Base-by-base conservation (phyloP, 1,140 invertebrate genomes). In the Ooceraea biroi region DNA sequence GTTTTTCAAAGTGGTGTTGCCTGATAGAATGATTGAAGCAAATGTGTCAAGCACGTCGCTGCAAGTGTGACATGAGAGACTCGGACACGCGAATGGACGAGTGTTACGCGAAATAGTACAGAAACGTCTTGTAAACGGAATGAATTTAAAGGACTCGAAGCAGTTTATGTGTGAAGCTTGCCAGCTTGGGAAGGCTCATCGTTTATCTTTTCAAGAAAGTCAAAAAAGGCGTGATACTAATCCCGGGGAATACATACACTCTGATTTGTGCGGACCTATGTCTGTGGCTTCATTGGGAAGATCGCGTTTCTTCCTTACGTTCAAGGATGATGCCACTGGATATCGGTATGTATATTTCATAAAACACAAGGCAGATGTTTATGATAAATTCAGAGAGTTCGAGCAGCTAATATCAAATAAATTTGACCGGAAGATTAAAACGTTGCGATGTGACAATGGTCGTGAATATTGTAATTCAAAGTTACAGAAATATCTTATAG, bases 361-460 rank as follows among this genome's bases (percentile, higher is more conserved):
- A 22, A 73, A 68, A 68, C 71, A 83, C n/a, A 74, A 83, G 17
- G 57, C 36, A 22, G 82, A 83, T 44, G 63, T 74, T 11, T 60
- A 66, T 14, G 60, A 83, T 0, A 68, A 68, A 19, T 60, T 83
- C 22, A 68, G 68, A 22, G 52, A 66, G 14, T 83, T 68, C 25
- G 48, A 76, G 5, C 22, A 65, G 0, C 14, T 72, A n/a, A n/a
- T 83, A 5, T 7, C 46, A 2, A 83, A 52, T 7, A 52, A 76
- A 17, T 63, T 69, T 19, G 52, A 52, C 0, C 27, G 25, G 4
- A 19, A 7, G 41, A 76, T 69, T 0, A 76, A 50, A 73, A 44
- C 14, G 14, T 48, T 85, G 10, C 30, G 61, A 11, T 4, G 8
- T 1, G 46, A 68, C 25, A 68, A 68, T 25, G 65, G 65, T 19